A percentile compares a stretch with the other conserved stretches of the same genome.
Evolutionary conservation across 1,140 invertebrate genomes (phyloP).

Genomic region (Rhopalosiphum maidis): DNA sequence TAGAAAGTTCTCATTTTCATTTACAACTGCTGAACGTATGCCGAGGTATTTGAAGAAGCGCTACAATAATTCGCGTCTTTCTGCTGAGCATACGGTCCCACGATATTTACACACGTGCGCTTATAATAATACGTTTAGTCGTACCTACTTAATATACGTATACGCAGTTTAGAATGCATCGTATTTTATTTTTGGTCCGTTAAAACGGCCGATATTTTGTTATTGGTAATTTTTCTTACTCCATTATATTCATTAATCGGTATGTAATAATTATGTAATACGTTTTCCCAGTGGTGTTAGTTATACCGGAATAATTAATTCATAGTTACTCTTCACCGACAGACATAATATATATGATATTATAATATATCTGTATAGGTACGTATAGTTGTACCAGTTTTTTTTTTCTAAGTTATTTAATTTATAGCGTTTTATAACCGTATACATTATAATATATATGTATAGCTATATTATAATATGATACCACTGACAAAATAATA

Average conservation of each 20-base stretch:
- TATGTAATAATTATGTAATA: neutral
- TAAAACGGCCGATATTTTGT: neutral
- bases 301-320: neutral
- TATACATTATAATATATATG: neutral
- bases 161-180: neutral
- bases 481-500: neutral
- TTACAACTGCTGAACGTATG: neutral
- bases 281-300: neutral
- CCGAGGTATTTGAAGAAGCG: neutral
- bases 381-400: conserved; percentile 19
- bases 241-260: neutral
- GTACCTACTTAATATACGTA: no score
- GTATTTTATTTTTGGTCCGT: neutral
- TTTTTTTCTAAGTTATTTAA: conserved; percentile 18
- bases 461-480: no score
- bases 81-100: neutral
- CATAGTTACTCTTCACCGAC: conserved; percentile 16
- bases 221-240: neutral
- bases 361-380: neutral
- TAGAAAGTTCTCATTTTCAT: neutral
- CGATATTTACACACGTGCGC: neutral
- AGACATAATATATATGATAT: neutral
- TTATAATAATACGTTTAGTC: neutral
- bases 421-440: neutral
- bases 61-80: neutral